Evolutionary conservation across 2,113 vertebrate genomes (phyloP), one percentile per base, ranked within the genome.

Genomic region (Pelodiscus sinensis): DNA sequence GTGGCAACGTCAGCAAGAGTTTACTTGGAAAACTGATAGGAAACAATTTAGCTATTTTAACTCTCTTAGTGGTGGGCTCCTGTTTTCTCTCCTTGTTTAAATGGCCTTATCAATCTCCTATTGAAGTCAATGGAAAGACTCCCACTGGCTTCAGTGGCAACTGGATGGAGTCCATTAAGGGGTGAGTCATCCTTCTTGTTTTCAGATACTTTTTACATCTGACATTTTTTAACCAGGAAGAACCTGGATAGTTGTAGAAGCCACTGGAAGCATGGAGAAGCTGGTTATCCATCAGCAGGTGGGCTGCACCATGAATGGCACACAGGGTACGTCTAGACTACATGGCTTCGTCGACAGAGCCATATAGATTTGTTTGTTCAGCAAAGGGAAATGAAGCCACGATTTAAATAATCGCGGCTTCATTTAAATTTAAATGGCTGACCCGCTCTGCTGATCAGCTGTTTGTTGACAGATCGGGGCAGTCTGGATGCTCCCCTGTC

Each of bases 11-110:
- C 92, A 90, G 90, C 86, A 95, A 94, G 85, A 91, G 82, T 22
- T 95, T 95, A 88, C 10, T 94, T 78, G 29, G 81, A 91, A 96
- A 89, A 92, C 93, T 35, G 16, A 35, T 71, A 35, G 94, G 94
- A 94, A 92, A 88, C 86, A 80, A 80, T 86, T 84, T 90, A 65
- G 55, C 91, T 97, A 95, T 95, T 96, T 95, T 96, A 95, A 90
- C 89, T 62, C 21, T 51, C 90, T 55, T 12, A 83, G 89, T 95
- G 86, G 93, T 84, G 92, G 92, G 73, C 91, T 84, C 82, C 91
- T 96, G 56, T 93, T 97, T 96, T 38, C 22, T 24, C 35, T 75
- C 95, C 92, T 95, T 58, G 90, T 84, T 84, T 90, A 93, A 92
- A 58, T 91, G 88, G 68, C 29, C 73, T 88, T 65, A 85, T 93